These are phyloP conservation scores for Plodia interpunctella DNA, from an alignment of 1,140 invertebrate genomes.

Conservation along the genomic window DNA sequence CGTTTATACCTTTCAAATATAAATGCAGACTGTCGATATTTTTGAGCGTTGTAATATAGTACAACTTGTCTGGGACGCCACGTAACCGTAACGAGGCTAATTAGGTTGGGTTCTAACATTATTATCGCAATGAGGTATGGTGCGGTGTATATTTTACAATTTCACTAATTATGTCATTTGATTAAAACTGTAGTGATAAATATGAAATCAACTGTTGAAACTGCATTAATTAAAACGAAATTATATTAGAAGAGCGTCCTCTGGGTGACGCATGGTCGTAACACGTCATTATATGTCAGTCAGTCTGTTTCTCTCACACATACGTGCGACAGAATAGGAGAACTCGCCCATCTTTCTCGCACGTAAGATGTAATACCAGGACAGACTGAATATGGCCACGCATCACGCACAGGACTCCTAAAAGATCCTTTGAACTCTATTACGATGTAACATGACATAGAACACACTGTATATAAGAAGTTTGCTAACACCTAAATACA, in stretches of 20 bases:
- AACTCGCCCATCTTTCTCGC: no score
- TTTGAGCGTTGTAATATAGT: neutral
- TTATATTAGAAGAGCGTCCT: no score
- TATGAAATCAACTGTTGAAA: neutral
- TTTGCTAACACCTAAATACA: constrained; percentile 6
- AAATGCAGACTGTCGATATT: neutral
- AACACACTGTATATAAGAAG: constrained; percentile 4
- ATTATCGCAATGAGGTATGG: constrained; percentile 48
- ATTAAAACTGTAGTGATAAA: neutral
- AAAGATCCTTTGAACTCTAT: constrained; percentile 2
- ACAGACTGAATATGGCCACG: no score
- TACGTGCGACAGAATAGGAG: no score
- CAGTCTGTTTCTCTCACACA: no score
- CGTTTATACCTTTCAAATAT: neutral
- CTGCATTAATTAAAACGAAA: neutral
- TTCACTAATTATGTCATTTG: constrained; percentile 4
- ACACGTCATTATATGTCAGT: no score
- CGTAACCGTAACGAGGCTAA: neutral
- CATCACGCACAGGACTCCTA: no score
- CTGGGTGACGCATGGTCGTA: no score
- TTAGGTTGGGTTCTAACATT: constrained; percentile 12
- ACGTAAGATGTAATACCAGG: no score
- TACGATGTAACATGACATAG: constrained; percentile 17
- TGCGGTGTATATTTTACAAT: constrained; percentile 28
- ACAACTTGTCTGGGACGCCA: neutral